Base-by-base conservation (phyloP, 2,888 invertebrate genomes). In the Parthenolecanium corni region DNA sequence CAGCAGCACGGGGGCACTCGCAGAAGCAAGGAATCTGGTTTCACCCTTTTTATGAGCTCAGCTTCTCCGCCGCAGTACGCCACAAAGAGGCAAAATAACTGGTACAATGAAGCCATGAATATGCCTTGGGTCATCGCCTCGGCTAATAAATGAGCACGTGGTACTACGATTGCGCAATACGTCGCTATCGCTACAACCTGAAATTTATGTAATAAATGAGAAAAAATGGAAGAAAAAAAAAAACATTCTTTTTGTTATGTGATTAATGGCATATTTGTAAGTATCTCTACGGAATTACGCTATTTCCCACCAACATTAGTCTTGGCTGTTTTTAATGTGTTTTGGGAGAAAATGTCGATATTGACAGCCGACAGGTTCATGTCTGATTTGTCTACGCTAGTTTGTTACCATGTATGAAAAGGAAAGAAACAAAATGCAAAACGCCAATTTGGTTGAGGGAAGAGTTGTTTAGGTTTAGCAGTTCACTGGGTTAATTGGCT, bases 1-100 rank as follows among this genome's bases (percentile, higher is more conserved):
- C 85, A 86, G 71, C 86, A 86, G 71, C 84, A 85, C 1, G 86
- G 86, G 24, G 80, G 77, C 6, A 82, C 82, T 70, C 79, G 76
- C 14, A 82, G 77, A 71, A 79, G 80, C 69, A 85, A 72, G 6
- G 76, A 73, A 66, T 78, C 76, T 1, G 80, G 80, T 69, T 80
- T 79, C 1, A 80, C 76, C 65, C 76, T 76, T 67, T 79, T 76
- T 65, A 82, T 75, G 9, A 83, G 72, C 70, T 80, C 78, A 11
- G 80, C 79, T 65, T 76, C 76, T 0, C 83, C 83, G 0, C 82
- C 83, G 66, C 80, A 79, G 69, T 83, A 83, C 4, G 81, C 80
- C 31, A 85, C 76, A 68, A 84, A 75, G 66, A 85, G 73, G 67
- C 81, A 80, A 74, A 81, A 85, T 67, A 86, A 75, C 66, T 84